phyloP scores from a whole-genome alignment of 2,113 vertebrate species.

The Austrofundulus limnaeus region DNA sequence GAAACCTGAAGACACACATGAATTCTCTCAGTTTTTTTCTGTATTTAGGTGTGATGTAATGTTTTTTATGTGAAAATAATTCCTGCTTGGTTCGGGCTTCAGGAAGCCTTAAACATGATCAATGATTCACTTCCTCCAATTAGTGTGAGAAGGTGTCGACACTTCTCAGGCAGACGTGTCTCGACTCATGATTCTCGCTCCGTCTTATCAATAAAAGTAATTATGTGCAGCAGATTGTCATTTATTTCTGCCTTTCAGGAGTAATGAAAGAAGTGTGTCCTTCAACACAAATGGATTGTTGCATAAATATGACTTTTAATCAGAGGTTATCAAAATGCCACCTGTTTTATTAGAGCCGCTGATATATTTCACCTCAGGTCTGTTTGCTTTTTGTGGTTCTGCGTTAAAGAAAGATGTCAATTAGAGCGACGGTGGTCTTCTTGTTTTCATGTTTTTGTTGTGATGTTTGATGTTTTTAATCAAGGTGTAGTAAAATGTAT shows the following conservation, averaged over 20 bases:
- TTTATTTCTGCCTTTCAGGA: neutral
- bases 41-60: no score
- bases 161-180: neutral
- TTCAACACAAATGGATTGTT: neutral
- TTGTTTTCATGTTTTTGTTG: neutral
- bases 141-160: slow-evolving; percentile 9
- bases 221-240: slow-evolving; percentile 3
- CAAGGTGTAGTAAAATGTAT: no score
- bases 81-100: no score
- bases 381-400: no score
- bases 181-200: slow-evolving; percentile 8
- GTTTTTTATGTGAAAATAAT: no score
- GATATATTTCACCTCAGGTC: neutral
- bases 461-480: no score
- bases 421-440: no score
- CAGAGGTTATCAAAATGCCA: neutral
- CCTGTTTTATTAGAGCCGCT: neutral
- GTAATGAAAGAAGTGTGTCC: neutral
- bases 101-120: slow-evolving; percentile 11
- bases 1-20: no score
- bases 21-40: no score
- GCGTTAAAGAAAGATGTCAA: neutral
- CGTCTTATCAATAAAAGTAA: slow-evolving; percentile 18
- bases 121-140: slow-evolving; percentile 26
- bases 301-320: neutral